These are phyloP conservation scores for Pogonomyrmex barbatus DNA, from an alignment of 1,140 invertebrate species.

Conservation along the genomic window DNA sequence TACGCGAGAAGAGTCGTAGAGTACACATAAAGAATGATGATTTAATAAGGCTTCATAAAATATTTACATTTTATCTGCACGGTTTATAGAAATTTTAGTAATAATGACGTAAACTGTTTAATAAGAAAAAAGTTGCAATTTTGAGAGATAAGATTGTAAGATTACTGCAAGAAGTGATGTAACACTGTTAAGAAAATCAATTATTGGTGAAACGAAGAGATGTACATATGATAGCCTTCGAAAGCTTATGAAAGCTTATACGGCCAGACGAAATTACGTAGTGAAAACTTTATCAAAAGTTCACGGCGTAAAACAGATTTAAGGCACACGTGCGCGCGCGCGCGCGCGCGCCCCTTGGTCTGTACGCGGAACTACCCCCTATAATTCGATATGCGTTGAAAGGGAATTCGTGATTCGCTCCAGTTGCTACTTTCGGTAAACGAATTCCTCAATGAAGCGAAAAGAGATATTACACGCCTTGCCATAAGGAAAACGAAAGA, in stretches of 20 bases:
- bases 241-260: conserved; percentile 46
- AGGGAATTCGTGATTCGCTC: conserved; percentile 51
- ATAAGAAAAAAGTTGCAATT: conserved; percentile 22
- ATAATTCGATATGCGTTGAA: conserved; percentile 47
- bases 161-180: conserved; percentile 15
- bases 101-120: conserved; percentile 25
- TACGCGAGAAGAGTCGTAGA: background rate
- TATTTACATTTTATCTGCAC: background rate
- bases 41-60: background rate
- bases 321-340: background rate
- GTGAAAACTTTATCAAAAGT: conserved; percentile 61
- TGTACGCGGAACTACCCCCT: background rate
- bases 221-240: background rate
- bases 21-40: background rate
- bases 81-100: background rate
- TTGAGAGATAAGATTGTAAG: conserved; percentile 31
- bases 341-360: background rate
- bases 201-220: conserved; percentile 15
- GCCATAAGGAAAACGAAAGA: conserved; percentile 21
- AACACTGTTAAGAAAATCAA: conserved; percentile 12
- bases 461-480: conserved; percentile 54
- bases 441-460: conserved; percentile 62
- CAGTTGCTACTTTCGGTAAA: conserved; percentile 44
- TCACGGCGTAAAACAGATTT: conserved; percentile 39
- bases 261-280: background rate